Evolutionary conservation across 2,797 vertebrate species (phyloP), one percentile per base, ranked within the genome.

Genomic region (Notoglanidium macrostoma): DNA sequence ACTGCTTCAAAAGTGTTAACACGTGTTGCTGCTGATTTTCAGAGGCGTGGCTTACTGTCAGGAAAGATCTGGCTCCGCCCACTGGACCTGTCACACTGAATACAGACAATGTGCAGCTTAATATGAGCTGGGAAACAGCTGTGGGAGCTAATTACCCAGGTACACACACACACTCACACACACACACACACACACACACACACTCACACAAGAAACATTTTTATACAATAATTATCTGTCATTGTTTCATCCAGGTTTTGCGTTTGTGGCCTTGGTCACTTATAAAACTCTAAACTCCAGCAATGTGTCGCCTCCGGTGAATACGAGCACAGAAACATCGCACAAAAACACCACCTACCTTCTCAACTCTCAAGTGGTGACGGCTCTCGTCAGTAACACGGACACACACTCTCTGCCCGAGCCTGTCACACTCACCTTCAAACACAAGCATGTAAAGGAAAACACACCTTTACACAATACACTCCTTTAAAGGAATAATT

Each of bases 111-210:
- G 92, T 91, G 23, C 29, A 5, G 3, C 90, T 96, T 0, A 86
- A 91, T 57, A 95, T 91, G 14, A 94, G 93, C 90, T 96, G 96
- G 96, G 59, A 90, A 44, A 95, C 93, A 10, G 95, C 93, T 29
- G 83, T 90, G 0, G 95, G 95, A 21, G 87, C 84, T 78, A 9
- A 90, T 0, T 96, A 95, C 77, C 93, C 92, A 82, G 96, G 95
- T 96, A 92, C 2, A 59, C 46, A 84, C 5, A 80, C 29, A 54
- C 85, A 70, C 54, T 46, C 17, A n/a, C 19, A 86, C 61, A 81
- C 4, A 26, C 63, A 80, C 23, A 49, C 10, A 72, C 40, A 73
- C 21, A 73, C 21, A 26, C 32, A 72, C 68, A 49, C 72, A 29
- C 26, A n/a, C 15, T 54, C 21, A 72, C 70, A 46, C 40, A 73